Conservation (phyloP, 2,797 vertebrate genomes). For the Hippopotamyrus pictus region DNA sequence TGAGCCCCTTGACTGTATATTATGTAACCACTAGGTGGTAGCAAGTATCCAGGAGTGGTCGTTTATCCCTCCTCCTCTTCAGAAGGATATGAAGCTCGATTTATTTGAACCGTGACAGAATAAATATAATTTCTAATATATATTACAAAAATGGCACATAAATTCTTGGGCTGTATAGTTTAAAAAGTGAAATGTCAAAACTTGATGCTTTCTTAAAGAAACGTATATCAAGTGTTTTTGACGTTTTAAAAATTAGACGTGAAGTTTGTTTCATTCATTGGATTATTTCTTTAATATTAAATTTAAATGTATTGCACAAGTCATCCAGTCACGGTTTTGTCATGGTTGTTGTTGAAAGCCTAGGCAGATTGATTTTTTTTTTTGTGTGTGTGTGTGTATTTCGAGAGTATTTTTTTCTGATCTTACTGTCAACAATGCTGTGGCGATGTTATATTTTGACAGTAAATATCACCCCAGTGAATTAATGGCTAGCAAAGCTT, state of each 20-base stretch:
- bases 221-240: not conserved
- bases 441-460: not conserved
- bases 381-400: not conserved
- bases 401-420: not conserved
- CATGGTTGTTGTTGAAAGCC: not conserved
- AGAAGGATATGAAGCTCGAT: not conserved
- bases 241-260: not conserved
- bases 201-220: not conserved
- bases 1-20: not conserved
- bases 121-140: not conserved
- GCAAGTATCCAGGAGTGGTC: conserved; percentile 29
- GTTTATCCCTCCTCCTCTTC: not conserved
- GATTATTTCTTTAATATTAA: not conserved
- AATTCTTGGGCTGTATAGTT: not conserved
- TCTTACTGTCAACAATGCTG: not conserved
- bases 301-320: not conserved
- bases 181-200: not conserved
- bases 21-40: conserved; percentile 49
- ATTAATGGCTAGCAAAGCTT: not conserved
- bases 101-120: not conserved
- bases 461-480: not conserved
- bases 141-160: conserved; percentile 1
- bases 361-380: not conserved
- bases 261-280: not conserved
- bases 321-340: not conserved